These are phyloP conservation scores for Heliconius erato DNA, from an alignment of 2,888 invertebrate genomes.

Conservation along the genomic window DNA sequence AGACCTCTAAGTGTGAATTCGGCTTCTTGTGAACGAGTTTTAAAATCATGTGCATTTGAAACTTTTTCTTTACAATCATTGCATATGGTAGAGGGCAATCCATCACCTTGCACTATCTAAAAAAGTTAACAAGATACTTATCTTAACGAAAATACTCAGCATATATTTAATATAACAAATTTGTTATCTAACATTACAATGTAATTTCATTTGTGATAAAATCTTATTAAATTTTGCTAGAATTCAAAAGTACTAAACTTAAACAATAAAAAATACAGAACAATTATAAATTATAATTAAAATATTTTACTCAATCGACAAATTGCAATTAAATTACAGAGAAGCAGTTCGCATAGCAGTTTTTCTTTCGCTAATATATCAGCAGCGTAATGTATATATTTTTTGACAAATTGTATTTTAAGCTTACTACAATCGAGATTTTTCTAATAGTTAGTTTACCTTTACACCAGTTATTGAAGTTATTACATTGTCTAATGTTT, in stretches of 20 bases:
- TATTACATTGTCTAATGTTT: constrained; percentile 65
- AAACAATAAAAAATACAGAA: not conserved
- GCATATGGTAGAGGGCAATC: constrained; percentile 75
- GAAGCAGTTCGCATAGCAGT: not conserved
- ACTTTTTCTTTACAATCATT: constrained; percentile 72
- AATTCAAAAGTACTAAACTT: not conserved
- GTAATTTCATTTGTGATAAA: not conserved
- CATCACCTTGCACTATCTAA: constrained; percentile 75
- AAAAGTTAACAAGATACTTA: not conserved
- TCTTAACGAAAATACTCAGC: constrained; percentile 17
- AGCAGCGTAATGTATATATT: not conserved
- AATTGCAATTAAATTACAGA: not conserved
- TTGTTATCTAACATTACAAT: not conserved
- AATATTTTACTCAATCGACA: not conserved
- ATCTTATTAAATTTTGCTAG: not conserved
- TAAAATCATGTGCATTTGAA: constrained; percentile 73
- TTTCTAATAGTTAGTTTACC: constrained; percentile 57
- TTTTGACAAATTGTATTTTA: not conserved
- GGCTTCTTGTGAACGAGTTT: constrained; percentile 72
- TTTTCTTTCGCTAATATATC: not conserved
- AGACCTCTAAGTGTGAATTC: constrained; percentile 65
- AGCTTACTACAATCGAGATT: not conserved
- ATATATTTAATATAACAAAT: not conserved
- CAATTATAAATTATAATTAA: not conserved
- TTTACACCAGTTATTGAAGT: constrained; percentile 70